Percentiles rank a stretch among this genome's conserved stretches.
Conservation (phyloP, 2,797 vertebrate species). For the Aplochiton taeniatus region DNA sequence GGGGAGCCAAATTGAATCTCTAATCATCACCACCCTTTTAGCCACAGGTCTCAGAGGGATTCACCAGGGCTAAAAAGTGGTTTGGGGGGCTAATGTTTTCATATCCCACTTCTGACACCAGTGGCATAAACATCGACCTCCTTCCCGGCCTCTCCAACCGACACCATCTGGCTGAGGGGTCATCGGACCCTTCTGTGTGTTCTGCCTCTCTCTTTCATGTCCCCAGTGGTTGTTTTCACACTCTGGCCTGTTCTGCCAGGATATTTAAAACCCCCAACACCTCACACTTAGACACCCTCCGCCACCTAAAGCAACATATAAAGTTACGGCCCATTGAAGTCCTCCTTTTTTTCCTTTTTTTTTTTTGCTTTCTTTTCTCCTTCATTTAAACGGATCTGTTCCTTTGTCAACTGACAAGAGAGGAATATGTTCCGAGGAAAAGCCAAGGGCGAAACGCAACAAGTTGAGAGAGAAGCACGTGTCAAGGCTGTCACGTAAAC, state of each 20-base stretch:
- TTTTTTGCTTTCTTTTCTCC: background rate
- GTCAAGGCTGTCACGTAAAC: conserved; percentile 53
- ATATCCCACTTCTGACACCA: conserved; percentile 56
- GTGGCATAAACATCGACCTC: conserved; percentile 55
- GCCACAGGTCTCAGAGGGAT: conserved; percentile 56
- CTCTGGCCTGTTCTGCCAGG: conserved; percentile 58
- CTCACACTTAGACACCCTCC: conserved; percentile 66
- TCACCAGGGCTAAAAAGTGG: conserved; percentile 59
- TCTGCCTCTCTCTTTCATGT: conserved; percentile 69
- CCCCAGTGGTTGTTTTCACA: conserved; percentile 73
- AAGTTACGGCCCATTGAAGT: conserved; percentile 39
- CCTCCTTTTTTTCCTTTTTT: conserved; percentile 9
- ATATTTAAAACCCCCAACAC: conserved; percentile 61
- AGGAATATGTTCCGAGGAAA: conserved; percentile 36
- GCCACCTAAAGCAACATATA: conserved; percentile 57
- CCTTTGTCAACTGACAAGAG: conserved; percentile 46
- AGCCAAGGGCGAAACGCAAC: conserved; percentile 19
- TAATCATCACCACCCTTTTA: conserved; percentile 77
- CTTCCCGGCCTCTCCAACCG: conserved; percentile 44
- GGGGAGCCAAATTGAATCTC: conserved; percentile 78
- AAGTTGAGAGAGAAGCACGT: conserved; percentile 41
- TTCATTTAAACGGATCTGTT: conserved; percentile 44
- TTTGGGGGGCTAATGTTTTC: conserved; percentile 45
- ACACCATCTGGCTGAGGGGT: conserved; percentile 71
- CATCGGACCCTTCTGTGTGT: conserved; percentile 67